Base-by-base conservation (phyloP, 1,140 invertebrate genomes). In the Apis laboriosa region DNA sequence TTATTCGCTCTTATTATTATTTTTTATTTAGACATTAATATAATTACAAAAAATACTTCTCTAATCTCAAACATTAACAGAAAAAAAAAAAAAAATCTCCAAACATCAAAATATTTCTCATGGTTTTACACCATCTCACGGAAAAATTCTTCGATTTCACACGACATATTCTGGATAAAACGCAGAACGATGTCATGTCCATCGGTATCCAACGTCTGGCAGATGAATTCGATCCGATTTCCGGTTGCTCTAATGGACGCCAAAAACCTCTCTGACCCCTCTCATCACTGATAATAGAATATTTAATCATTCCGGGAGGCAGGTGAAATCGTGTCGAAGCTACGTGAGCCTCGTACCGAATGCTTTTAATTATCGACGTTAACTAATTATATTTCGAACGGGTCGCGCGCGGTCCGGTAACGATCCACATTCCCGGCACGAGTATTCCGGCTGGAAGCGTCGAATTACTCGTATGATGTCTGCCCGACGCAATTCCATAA, bases 401-500 rank as follows among this genome's bases (percentile, higher is more conserved):
- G 12, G 15, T 43, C 7, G 15, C 11, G 72, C 51, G 19, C 60
- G 19, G 28, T 9, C 19, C 9, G n/a, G 71, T 58, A 66, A 58
- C 61, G 34, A 75, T 75, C 71, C 61, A 55, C 34, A 80, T 75
- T 80, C 79, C n/a, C 53, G 61, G 60, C 79, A 66, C 58, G 61
- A 49, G 19, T 75, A 75, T 80, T 43, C 71, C 71, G 34, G 61
- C 79, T 75, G 79, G 61, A 75, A 80, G 72, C 79, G 63, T 75
- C 71, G 79, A 80, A 80, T 80, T 80, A 80, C 79, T 80, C 79
- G 79, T 80, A 66, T 66, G 61, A 80, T 75, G 79, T 75, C 79
- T 43, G 61, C 51, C 17, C 51, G 63, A 66, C 21, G 61, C 79
- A 53, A 80, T 80, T 75, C 71, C 79, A 80, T 75, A 80, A 75